A percentile compares a stretch with the other conserved stretches of the same genome.
These are phyloP conservation scores for Rotaria macrura DNA, from an alignment of 2,888 invertebrate species.

Conservation along the genomic window DNA sequence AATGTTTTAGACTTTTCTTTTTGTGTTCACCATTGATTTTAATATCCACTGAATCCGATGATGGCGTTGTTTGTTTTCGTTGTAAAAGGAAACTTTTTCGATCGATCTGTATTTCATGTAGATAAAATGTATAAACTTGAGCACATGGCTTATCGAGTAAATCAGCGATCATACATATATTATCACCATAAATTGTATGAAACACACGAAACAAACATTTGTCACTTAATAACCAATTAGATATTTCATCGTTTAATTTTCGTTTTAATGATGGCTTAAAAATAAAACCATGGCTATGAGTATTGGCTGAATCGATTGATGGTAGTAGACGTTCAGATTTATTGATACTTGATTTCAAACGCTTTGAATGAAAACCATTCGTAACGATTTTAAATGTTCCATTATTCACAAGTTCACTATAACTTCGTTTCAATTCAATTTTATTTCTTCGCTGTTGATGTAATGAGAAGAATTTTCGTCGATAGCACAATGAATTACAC, in stretches of 20 bases:
- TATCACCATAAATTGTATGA: constrained; percentile 76
- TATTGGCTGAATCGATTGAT: not conserved
- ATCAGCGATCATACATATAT: constrained; percentile 87
- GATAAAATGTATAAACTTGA: constrained; percentile 57
- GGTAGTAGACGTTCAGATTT: not conserved
- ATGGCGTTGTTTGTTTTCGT: not conserved
- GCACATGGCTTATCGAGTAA: constrained; percentile 85
- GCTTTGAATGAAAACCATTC: not conserved
- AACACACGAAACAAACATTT: constrained; percentile 82
- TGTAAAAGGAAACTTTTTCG: not conserved
- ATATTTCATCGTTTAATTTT: not conserved
- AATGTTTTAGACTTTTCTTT: not conserved
- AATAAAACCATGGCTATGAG: not conserved
- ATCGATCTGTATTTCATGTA: not conserved
- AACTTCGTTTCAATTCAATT: not conserved
- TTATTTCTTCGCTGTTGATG: not conserved
- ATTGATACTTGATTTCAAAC: not conserved
- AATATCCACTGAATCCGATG: not conserved
- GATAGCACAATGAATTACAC: constrained; percentile 26
- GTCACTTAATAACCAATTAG: constrained; percentile 81
- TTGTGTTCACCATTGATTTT: not conserved
- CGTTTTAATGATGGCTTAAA: not conserved
- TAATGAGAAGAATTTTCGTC: not conserved
- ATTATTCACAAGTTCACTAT: not conserved
- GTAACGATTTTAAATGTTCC: not conserved